Base-by-base conservation (phyloP, 2,113 vertebrate species). In the Odobenus rosmarus region DNA sequence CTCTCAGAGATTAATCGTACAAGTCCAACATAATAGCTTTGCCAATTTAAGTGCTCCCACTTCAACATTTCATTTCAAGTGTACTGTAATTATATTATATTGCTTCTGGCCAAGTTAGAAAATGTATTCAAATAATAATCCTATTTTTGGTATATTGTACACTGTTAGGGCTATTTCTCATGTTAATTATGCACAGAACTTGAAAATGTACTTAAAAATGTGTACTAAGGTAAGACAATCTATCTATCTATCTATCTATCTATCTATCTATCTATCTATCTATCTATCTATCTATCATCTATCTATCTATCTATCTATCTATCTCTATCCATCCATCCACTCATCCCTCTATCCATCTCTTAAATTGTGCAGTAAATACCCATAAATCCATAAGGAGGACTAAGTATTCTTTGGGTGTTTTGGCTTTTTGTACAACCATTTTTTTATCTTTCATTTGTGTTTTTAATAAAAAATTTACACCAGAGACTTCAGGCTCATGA, bases 41-140 rank as follows among this genome's bases (percentile, higher is more conserved):
- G 95, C 33, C 64, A 96, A 88, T 98, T 97, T 98, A 98, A 98
- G 98, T 96, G 62, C 93, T 98, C 96, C 67, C 7, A 24, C 95
- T 96, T 95, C 51, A 98, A 97, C 64, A 53, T 97, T 98, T 96
- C 59, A 98, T 97, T 98, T 98, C 51, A 87, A 98, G 90, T 95
- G 61, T 46, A 94, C 95, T 97, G 82, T 98, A 98, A 99, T 97
- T 98, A 97, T 71, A 97, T 77, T 93, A 90, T 94, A 90, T 92
- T 97, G 96, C 95, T 98, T 96, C 93, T 98, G 96, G 97, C 57
- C 39, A 85, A 96, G 97, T 97, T 97, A 97, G 81, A 97, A 96
- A 97, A 97, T 97, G 64, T 59, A 95, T 96, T 98, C 95, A 97
- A 96, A 97, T 93, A 95, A 95, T 97, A 98, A 97, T 96, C 1